Evolutionary conservation across 2,888 invertebrate genomes (phyloP), one percentile per base, ranked within the genome.

Genomic region (Sinotaia quadrata): DNA sequence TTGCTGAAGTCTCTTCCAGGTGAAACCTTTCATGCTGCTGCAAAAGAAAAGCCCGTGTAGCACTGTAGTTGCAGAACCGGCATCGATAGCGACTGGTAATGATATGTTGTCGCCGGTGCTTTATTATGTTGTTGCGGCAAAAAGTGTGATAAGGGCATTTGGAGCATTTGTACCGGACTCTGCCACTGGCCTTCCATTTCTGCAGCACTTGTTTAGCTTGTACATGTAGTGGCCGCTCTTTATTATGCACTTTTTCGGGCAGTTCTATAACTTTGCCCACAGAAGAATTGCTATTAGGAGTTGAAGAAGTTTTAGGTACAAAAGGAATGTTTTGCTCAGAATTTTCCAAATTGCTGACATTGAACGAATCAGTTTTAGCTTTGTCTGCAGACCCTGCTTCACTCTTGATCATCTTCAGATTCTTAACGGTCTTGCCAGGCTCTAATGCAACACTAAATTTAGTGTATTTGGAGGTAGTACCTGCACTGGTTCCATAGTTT

Each of bases 1-100:
- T 65, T 21, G 54, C 36, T n/a, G 41, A 62, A 27, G 41, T 69
- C 3, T 72, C 70, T 29, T 62, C 69, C 21, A 75, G 68, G 60
- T 83, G 84, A 37, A 78, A 81, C 27, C 77, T 74, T 36, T 82
- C 70, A 63, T 85, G 85, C 57, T 82, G 80, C 54, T 78, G 76
- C 31, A 82, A 72, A 18, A 82, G 71, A 29, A 69, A 77, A 4
- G 75, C 76, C 56, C 79, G 70, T 1, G 76, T 77, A 2, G 81
- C 81, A 62, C 80, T 81, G 69, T 81, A 85, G 49, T 77, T 77
- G 67, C 85, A 85, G 10, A 73, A 63, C 27, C 72, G 74, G 71
- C 85, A 85, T 31, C 77, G 75, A 68, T 78, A 83, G 37, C 76
- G 74, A 59, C 76, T 79, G 36, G 75, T 78, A 49, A 75, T 69